phyloP scores from a whole-genome alignment of 2,888 invertebrate species.

The Apotomis capreana region DNA sequence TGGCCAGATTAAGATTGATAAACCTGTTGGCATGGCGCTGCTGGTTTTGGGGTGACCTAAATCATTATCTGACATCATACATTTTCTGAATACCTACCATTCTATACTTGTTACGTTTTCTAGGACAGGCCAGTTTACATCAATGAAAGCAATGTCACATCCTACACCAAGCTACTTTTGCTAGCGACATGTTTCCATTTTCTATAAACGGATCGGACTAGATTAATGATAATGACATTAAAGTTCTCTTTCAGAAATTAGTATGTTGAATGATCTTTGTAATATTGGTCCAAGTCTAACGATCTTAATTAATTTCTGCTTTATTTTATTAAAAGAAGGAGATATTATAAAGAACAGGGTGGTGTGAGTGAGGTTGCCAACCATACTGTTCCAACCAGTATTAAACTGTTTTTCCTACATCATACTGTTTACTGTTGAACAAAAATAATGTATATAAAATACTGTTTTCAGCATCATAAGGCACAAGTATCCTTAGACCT shows the following conservation, averaged over 20 bases:
- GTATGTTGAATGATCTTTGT: not conserved
- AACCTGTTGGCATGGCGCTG: conserved; percentile 15
- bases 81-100: conserved; percentile 27
- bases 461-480: too few relatives aligned
- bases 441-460: too few relatives aligned
- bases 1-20: conserved; percentile 22
- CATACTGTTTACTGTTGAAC: too few relatives aligned
- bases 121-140: conserved; percentile 30
- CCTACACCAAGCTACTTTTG: conserved; percentile 13
- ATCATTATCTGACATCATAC: conserved; percentile 39
- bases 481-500: too few relatives aligned
- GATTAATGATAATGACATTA: not conserved
- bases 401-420: too few relatives aligned
- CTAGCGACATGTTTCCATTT: conserved; percentile 4
- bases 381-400: too few relatives aligned
- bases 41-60: conserved; percentile 38
- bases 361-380: too few relatives aligned
- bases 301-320: too few relatives aligned
- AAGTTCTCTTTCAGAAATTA: not conserved
- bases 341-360: too few relatives aligned
- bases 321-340: too few relatives aligned
- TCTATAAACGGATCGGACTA: conserved; percentile 4
- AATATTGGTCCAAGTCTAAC: not conserved
- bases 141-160: conserved; percentile 37
- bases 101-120: conserved; percentile 34